Evolutionary conservation across 2,888 invertebrate genomes (phyloP), one percentile per base, ranked within the genome.

Genomic region (Ochropleura plecta): DNA sequence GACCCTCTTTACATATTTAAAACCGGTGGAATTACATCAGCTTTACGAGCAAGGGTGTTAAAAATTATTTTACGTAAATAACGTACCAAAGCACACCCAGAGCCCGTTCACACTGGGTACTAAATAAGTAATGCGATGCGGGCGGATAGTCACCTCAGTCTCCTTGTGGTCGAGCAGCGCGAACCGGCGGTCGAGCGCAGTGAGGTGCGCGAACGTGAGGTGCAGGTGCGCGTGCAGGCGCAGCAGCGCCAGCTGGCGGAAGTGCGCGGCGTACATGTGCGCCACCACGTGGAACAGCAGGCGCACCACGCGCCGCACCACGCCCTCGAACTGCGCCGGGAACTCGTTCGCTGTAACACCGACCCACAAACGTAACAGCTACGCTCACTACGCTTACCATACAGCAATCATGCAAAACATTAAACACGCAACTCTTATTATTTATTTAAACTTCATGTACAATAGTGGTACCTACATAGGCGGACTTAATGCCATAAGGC

Each of bases 181-280:
- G 97, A 99, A 99, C 94, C 98, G 98, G 94, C 98, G 94, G 94
- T 98, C 97, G 90, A 98, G 96, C 92, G 98, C 98, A 92, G 99
- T 99, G 96, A 99, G 98, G 97, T 99, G 99, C 96, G 98, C 98
- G 97, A 99, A 99, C 91, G 99, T 98, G 97, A 99, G 98, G 97
- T 99, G 99, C 96, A 99, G 98, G 97, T 99, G 99, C 93, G 99
- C 98, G 97, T 99, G 99, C 94, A 99, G 97, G 90, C 98, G 98
- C 95, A 99, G 97, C 94, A 98, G 97, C 93, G 98, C 98, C 91
- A 99, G 98, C 97, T 99, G 99, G 96, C 98, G 98, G 97, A 99
- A 99, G 97, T 99, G 99, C 96, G 98, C 98, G 95, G 99, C 99
- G 97, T 99, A 99, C 95, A 99, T 97, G 97, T 99, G 99, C 95